phyloP scores from a whole-genome alignment of 2,888 invertebrate species.

The Cistogaster globosa region DNA sequence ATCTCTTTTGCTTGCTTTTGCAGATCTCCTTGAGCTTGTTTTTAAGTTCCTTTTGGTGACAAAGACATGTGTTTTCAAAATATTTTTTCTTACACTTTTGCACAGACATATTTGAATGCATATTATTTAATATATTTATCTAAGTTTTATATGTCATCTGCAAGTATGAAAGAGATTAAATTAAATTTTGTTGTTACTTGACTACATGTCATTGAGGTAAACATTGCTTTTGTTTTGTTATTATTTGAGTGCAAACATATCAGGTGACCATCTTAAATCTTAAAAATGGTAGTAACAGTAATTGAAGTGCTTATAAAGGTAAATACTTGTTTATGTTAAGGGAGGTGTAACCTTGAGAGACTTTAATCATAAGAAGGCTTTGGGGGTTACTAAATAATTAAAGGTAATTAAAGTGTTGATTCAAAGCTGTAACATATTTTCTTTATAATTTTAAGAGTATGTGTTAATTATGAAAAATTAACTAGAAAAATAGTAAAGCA shows the following conservation, averaged over 20 bases:
- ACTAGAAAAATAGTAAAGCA: too few relatives aligned
- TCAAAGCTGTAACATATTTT: too few relatives aligned
- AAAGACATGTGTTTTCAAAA: slow-evolving; percentile 41
- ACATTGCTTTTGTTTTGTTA: slow-evolving; percentile 26
- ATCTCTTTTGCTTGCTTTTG: background rate
- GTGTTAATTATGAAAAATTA: too few relatives aligned
- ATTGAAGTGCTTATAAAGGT: background rate
- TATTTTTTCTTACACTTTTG: background rate
- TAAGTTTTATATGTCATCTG: slow-evolving; percentile 14
- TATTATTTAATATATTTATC: slow-evolving; percentile 40
- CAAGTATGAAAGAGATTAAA: slow-evolving; percentile 9
- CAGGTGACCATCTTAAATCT: slow-evolving; percentile 27
- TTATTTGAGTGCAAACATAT: background rate
- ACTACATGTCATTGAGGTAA: slow-evolving; percentile 29
- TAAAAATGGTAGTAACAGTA: background rate
- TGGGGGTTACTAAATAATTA: too few relatives aligned
- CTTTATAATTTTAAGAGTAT: too few relatives aligned
- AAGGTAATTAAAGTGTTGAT: too few relatives aligned
- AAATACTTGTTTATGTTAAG: slow-evolving; percentile 6
- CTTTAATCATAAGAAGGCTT: too few relatives aligned
- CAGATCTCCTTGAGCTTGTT: slow-evolving; percentile 40
- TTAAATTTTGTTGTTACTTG: slow-evolving; percentile 40
- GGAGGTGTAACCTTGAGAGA: background rate
- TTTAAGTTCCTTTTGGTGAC: slow-evolving; percentile 15
- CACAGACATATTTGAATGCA: background rate